Base-by-base conservation (phyloP, 1,140 invertebrate species). In the Arion vulgaris region DNA sequence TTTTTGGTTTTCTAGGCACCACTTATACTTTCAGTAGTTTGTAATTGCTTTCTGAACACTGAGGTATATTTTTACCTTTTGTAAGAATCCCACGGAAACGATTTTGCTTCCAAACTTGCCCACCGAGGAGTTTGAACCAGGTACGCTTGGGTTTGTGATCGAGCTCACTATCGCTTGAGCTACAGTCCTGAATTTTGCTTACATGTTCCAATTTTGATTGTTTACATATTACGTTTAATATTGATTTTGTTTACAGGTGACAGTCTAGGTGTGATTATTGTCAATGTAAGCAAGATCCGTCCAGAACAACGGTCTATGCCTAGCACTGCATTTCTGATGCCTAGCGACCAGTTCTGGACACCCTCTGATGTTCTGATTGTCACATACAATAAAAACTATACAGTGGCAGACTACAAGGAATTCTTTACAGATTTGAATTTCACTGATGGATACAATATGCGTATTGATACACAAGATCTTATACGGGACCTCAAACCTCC, bases 291-390 rank as follows among this genome's bases (percentile, higher is more conserved):
- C 86, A 95, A 94, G 68, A 93, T 99, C 53, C 94, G 96, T 82
- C 93, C 94, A 72, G 95, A 98, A 93, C 98, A 99, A 93, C 95
- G 98, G 83, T 97, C 97, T 26, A 96, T 95, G 90, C 96, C 98
- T 0, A 98, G 97, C 89, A 94, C 98, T 7, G 96, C 98, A 5
- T 99, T 96, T 95, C 93, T 99, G 15, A 93, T 99, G 90, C 98
- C 98, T 0, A 97, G 95, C 13, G 94, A 94, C 74, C 92, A 95
- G 28, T 96, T 98, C 90, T 99, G 98, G 98, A 94, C 95, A 86
- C 92, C 94, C 0, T 92, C 94, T 82, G 97, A 99, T 92, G 93
- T 96, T 53, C 93, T 99, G 5, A 95, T 98, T 1, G 92, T 94
- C 88, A 96, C 96, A 0, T 89, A 92, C 0, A 93, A 95, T 34